A percentile compares a stretch with the other conserved stretches of the same genome.
Conservation (phyloP, 2,888 invertebrate species). For the Lasioglossum villosulum region DNA sequence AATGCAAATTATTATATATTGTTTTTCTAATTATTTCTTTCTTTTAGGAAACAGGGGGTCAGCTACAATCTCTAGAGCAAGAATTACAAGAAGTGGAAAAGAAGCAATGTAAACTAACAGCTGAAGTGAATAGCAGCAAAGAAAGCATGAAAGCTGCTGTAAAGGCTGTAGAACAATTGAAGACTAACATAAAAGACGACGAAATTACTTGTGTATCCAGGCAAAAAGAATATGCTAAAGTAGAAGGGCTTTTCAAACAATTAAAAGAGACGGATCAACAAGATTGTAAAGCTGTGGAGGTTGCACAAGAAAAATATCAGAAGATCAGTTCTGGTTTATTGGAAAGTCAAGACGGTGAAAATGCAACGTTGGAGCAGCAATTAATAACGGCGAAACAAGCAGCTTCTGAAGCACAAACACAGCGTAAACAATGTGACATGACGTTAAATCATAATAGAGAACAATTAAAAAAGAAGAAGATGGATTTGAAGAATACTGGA, state of each 20-base stretch:
- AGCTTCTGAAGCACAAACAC: slow-evolving; percentile 91
- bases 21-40: slow-evolving; percentile 27
- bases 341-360: slow-evolving; percentile 91
- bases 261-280: slow-evolving; percentile 89
- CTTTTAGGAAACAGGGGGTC: slow-evolving; percentile 88
- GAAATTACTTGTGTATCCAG: slow-evolving; percentile 87
- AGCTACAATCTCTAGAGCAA: slow-evolving; percentile 88
- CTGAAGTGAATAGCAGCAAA: slow-evolving; percentile 88
- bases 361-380: slow-evolving; percentile 95
- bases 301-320: slow-evolving; percentile 92
- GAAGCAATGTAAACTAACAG: slow-evolving; percentile 88
- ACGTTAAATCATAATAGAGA: slow-evolving; percentile 88
- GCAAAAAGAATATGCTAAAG: slow-evolving; percentile 87
- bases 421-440: slow-evolving; percentile 92
- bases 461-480: slow-evolving; percentile 88
- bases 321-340: slow-evolving; percentile 93
- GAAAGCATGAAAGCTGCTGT: slow-evolving; percentile 89
- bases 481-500: slow-evolving; percentile 89
- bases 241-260: slow-evolving; percentile 88
- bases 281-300: slow-evolving; percentile 89
- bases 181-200: slow-evolving; percentile 89
- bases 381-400: slow-evolving; percentile 93
- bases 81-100: slow-evolving; percentile 88
- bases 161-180: slow-evolving; percentile 89
- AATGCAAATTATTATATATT: neutral